Percentiles rank a stretch among this genome's conserved stretches.
Conservation (phyloP, 2,888 invertebrate species). For the Syrista parreyssii region DNA sequence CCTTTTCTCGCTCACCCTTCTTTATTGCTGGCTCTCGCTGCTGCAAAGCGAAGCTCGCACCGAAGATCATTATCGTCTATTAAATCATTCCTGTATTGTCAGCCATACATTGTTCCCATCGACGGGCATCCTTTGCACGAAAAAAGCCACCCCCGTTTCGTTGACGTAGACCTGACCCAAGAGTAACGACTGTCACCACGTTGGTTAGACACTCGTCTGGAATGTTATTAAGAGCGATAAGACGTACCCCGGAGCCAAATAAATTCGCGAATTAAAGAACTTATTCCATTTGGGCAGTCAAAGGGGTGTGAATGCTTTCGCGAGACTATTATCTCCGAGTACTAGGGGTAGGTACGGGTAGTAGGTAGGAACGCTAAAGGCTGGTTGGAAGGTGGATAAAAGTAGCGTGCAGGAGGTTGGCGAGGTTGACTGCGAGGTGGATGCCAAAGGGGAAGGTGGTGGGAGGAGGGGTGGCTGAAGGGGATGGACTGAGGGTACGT, state of each 20-base stretch:
- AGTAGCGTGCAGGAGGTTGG: conserved; percentile 39
- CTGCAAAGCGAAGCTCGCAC: conserved; percentile 24
- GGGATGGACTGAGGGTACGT: conserved; percentile 56
- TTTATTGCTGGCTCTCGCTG: conserved; percentile 27
- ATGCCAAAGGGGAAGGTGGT: conserved; percentile 19
- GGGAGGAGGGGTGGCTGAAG: conserved; percentile 31
- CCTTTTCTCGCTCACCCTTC: conserved; percentile 33
- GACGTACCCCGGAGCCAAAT: conserved; percentile 37
- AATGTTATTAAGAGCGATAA: too few relatives aligned
- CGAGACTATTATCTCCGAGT: conserved; percentile 60
- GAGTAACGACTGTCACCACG: too few relatives aligned
- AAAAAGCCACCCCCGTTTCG: too few relatives aligned
- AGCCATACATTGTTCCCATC: conserved; percentile 4
- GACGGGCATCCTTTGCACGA: too few relatives aligned
- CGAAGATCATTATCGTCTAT: conserved; percentile 33
- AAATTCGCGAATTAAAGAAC: conserved; percentile 66
- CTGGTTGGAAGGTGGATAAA: conserved; percentile 8
- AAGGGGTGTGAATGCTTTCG: conserved; percentile 66
- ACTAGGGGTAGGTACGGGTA: conserved; percentile 26
- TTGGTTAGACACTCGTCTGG: too few relatives aligned
- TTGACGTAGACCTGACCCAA: too few relatives aligned
- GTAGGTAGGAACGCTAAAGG: conserved; percentile 9
- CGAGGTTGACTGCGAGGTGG: conserved; percentile 26
- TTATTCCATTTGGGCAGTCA: conserved; percentile 66
- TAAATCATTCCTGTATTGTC: conserved; percentile 14